Percentiles rank a stretch among this genome's conserved stretches.
These are phyloP conservation scores for Nasonia longicornis DNA, from an alignment of 1,140 invertebrate genomes.

Conservation along the genomic window DNA sequence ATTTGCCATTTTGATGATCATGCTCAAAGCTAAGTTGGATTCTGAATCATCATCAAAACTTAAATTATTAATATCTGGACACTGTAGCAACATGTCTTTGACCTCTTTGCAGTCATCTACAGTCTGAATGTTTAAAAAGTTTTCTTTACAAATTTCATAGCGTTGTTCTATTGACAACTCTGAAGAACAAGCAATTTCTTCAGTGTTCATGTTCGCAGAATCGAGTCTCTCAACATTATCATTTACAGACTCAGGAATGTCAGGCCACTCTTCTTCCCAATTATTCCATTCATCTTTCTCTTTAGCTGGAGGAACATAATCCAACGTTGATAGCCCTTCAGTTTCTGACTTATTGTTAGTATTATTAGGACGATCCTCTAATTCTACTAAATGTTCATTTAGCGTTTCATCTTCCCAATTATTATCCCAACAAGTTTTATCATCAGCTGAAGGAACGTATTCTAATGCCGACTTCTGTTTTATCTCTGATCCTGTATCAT, in stretches of 20 bases:
- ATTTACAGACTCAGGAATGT: slow-evolving; percentile 15
- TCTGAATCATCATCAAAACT: slow-evolving; percentile 42
- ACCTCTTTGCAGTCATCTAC: slow-evolving; percentile 55
- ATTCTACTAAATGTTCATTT: not conserved
- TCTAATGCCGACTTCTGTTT: slow-evolving; percentile 6
- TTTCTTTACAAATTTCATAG: slow-evolving; percentile 55
- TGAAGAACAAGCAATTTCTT: slow-evolving; percentile 55
- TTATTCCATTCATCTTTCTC: slow-evolving; percentile 4
- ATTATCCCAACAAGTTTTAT: not conserved
- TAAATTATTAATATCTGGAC: slow-evolving; percentile 54
- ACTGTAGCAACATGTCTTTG: slow-evolving; percentile 55
- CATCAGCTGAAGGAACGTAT: not conserved
- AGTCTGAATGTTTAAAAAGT: slow-evolving; percentile 52
- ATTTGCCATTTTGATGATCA: slow-evolving; percentile 53
- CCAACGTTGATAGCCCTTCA: not conserved
- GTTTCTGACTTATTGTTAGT: slow-evolving; percentile 1
- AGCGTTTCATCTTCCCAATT: slow-evolving; percentile 17
- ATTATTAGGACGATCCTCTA: not conserved
- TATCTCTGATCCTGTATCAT: not conserved
- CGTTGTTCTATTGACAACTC: slow-evolving; percentile 58
- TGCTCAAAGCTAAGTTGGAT: slow-evolving; percentile 57
- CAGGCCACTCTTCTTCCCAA: slow-evolving; percentile 36
- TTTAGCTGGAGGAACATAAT: not conserved
- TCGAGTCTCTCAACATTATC: not conserved
- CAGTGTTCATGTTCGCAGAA: not conserved